These are phyloP conservation scores for Heliconius nattereri DNA, from an alignment of 1,140 invertebrate species.

Conservation along the genomic window DNA sequence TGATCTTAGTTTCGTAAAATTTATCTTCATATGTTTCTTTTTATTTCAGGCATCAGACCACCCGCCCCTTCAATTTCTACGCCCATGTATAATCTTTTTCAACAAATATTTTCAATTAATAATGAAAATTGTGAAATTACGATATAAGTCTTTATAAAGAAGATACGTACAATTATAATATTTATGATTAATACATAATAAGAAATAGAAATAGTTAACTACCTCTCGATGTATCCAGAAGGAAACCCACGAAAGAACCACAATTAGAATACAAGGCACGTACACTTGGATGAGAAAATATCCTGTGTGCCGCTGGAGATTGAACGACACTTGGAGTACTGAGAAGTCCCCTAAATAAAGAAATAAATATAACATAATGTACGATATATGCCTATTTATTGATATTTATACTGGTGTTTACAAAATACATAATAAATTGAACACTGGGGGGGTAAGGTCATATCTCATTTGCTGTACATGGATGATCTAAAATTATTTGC, in stretches of 20 bases:
- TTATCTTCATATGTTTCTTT: too few species aligned
- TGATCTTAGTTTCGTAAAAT: too few species aligned
- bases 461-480: too few species aligned
- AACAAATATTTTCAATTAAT: too few species aligned
- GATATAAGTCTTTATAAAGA: too few species aligned
- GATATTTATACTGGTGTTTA: not conserved
- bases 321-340: slow-evolving; percentile 95
- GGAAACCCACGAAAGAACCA: slow-evolving; percentile 97
- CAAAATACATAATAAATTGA: not conserved
- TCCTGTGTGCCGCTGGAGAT: slow-evolving; percentile 93
- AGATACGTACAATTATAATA: not conserved
- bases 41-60: too few species aligned
- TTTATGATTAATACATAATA: not conserved
- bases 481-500: too few species aligned
- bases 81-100: too few species aligned
- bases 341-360: slow-evolving; percentile 89
- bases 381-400: too few species aligned
- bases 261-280: slow-evolving; percentile 96
- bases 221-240: slow-evolving; percentile 98
- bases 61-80: too few species aligned
- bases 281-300: slow-evolving; percentile 98
- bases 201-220: slow-evolving; percentile 9
- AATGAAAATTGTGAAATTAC: too few species aligned
- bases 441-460: too few species aligned
- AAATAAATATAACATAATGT: slow-evolving; percentile 8